phyloP scores from a whole-genome alignment of 1,140 invertebrate species.

The Diprion similis region DNA sequence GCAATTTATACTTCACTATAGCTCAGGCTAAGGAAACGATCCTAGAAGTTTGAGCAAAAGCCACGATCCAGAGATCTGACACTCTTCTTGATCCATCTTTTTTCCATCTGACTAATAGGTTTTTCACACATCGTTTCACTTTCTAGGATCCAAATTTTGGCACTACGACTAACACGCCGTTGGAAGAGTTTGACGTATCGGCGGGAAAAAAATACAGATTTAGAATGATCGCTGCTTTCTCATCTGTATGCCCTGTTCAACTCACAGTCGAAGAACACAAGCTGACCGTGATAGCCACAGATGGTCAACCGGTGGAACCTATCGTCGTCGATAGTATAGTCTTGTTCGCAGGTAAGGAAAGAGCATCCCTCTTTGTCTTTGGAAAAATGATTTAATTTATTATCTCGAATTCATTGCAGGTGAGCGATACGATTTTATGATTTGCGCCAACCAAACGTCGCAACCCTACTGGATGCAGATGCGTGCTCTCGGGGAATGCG shows the following conservation, averaged over 20 bases:
- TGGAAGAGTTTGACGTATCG: background rate
- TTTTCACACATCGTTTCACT: too few species aligned
- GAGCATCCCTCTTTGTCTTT: background rate
- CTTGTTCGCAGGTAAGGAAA: background rate
- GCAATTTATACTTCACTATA: too few species aligned
- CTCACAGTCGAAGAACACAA: constrained; percentile 62
- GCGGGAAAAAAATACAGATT: background rate
- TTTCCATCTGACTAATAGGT: too few species aligned
- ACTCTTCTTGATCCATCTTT: too few species aligned
- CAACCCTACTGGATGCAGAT: constrained; percentile 63
- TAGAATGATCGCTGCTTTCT: background rate
- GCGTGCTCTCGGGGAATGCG: constrained; percentile 51
- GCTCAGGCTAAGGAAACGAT: too few species aligned
- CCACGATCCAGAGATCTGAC: too few species aligned
- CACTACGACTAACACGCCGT: background rate
- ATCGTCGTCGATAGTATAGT: constrained; percentile 39
- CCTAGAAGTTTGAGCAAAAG: too few species aligned
- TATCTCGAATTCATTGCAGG: constrained; percentile 50
- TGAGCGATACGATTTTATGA: constrained; percentile 64
- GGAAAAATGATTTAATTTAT: background rate
- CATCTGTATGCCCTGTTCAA: constrained; percentile 50
- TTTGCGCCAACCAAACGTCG: constrained; percentile 51
- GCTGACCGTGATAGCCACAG: constrained; percentile 58
- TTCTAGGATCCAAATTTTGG: constrained; percentile 32
- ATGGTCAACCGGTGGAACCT: constrained; percentile 64